phyloP scores from a whole-genome alignment of 2,888 invertebrate species.

The Phoenoteleia sp. region DNA sequence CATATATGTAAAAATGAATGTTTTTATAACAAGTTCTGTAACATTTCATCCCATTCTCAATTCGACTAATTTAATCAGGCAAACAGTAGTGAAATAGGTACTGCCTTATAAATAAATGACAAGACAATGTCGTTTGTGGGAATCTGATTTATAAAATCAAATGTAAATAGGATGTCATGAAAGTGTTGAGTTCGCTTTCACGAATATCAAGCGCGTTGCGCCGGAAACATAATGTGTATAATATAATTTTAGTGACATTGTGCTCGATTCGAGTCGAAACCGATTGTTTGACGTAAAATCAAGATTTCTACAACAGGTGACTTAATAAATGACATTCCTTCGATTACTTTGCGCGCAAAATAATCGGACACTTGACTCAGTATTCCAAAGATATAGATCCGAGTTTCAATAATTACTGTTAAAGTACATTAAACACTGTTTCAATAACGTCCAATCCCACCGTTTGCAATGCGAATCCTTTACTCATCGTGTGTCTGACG shows the following conservation, averaged over 20 bases:
- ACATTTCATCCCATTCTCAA: slow-evolving; percentile 40
- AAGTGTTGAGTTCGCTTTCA: slow-evolving; percentile 16
- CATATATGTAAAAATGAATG: too few species aligned
- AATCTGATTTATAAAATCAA: slow-evolving; percentile 33
- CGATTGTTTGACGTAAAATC: slow-evolving; percentile 27
- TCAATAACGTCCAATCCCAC: slow-evolving; percentile 59
- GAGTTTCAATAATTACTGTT: slow-evolving; percentile 42
- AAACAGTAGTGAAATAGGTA: slow-evolving; percentile 37
- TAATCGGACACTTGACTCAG: slow-evolving; percentile 37
- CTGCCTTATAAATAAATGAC: slow-evolving; percentile 55
- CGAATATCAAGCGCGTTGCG: slow-evolving; percentile 3
- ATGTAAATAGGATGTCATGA: slow-evolving; percentile 44
- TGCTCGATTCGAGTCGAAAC: slow-evolving; percentile 37
- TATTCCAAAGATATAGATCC: slow-evolving; percentile 55
- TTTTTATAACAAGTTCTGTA: slow-evolving; percentile 61
- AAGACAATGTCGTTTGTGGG: slow-evolving; percentile 17
- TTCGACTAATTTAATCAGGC: background rate
- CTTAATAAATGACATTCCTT: slow-evolving; percentile 36
- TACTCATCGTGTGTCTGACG: slow-evolving; percentile 61
- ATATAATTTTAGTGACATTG: slow-evolving; percentile 22
- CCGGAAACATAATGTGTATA: slow-evolving; percentile 32
- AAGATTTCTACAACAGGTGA: slow-evolving; percentile 24
- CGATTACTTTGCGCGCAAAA: slow-evolving; percentile 37
- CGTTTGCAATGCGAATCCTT: slow-evolving; percentile 62
- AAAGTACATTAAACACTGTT: slow-evolving; percentile 49